Conservation (phyloP, 2,888 invertebrate genomes). For the Eupithecia insigniata region DNA sequence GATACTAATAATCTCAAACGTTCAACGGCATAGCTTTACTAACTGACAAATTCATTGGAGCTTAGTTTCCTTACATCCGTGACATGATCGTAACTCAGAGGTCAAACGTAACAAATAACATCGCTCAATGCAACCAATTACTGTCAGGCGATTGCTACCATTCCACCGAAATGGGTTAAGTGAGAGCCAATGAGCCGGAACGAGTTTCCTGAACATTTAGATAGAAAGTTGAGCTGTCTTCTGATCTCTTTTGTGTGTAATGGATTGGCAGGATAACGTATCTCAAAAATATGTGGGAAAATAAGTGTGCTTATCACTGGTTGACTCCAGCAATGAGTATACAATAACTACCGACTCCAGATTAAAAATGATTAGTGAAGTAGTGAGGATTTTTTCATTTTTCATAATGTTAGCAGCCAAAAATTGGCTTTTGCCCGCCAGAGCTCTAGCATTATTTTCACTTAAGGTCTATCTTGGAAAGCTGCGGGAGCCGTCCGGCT, state of each 20-base stretch:
- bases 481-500: not conserved
- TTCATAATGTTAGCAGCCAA: too few species aligned
- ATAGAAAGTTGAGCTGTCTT: conserved; percentile 12
- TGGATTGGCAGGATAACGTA: not conserved
- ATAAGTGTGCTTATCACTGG: not conserved
- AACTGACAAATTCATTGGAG: conserved; percentile 1
- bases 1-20: too few species aligned
- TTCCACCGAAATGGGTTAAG: conserved; percentile 21
- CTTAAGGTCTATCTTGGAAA: not conserved
- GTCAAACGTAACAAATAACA: conserved; percentile 19
- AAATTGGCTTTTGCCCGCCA: not conserved
- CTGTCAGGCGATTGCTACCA: conserved; percentile 16
- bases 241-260: conserved; percentile 11
- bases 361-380: too few species aligned
- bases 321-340: too few species aligned
- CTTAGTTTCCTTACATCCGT: not conserved
- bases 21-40: not conserved
- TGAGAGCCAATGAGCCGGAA: conserved; percentile 23
- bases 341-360: too few species aligned
- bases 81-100: conserved; percentile 15
- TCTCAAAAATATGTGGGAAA: not conserved
- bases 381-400: too few species aligned
- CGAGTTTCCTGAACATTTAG: conserved; percentile 17
- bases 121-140: conserved; percentile 22
- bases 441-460: not conserved